Conservation (phyloP, 2,888 invertebrate species). For the Cryptocheilus praepositus region DNA sequence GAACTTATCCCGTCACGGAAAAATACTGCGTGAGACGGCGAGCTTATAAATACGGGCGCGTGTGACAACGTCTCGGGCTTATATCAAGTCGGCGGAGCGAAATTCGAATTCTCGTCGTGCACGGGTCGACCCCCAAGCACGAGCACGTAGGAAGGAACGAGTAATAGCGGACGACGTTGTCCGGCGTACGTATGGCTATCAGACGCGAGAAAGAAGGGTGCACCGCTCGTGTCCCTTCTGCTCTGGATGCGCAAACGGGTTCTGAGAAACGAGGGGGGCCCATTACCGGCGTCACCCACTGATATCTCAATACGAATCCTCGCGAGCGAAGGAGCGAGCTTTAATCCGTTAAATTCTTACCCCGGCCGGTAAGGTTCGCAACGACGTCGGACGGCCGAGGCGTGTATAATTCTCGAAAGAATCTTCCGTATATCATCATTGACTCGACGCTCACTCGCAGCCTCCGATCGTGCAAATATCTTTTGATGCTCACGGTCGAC, state of each 20-base stretch:
- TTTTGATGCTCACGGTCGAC: too few species aligned
- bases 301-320: constrained; percentile 50
- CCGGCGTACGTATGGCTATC: constrained; percentile 31
- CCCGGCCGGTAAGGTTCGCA: constrained; percentile 11
- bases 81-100: too few species aligned
- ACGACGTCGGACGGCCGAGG: neutral
- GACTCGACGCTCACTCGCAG: too few species aligned
- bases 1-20: too few species aligned
- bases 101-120: neutral
- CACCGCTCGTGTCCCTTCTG: constrained; percentile 26
- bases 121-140: neutral
- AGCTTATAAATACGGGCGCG: too few species aligned
- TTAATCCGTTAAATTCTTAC: constrained; percentile 26
- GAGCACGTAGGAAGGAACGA: constrained; percentile 1
- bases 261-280: constrained; percentile 39
- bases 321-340: constrained; percentile 23
- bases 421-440: too few species aligned
- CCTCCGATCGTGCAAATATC: too few species aligned
- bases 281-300: constrained; percentile 44
- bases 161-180: constrained; percentile 1
- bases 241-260: constrained; percentile 42
- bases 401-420: neutral
- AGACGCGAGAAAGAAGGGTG: constrained; percentile 24
- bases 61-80: too few species aligned
- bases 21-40: too few species aligned